A percentile compares a stretch with the other conserved stretches of the same genome.
phyloP scores from a whole-genome alignment of 23 tunicate species.

The Halocynthia aurantium region DNA sequence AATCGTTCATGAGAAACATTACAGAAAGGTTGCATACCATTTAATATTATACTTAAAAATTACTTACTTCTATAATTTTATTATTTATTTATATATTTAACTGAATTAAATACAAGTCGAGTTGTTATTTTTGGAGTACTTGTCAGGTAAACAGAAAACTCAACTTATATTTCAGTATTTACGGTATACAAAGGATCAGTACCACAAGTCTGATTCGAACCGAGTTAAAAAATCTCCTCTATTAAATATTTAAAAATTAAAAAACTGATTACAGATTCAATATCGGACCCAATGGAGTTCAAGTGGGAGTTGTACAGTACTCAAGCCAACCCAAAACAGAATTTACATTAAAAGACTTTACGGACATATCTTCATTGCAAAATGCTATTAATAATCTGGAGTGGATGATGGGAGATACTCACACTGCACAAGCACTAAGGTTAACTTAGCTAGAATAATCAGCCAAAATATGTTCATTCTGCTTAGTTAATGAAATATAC shows the following conservation, averaged over 20 bases:
- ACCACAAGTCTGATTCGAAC: too few species aligned
- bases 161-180: too few species aligned
- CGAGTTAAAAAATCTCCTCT: too few species aligned
- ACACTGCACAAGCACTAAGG: slow-evolving; percentile 27
- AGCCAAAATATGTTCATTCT: slow-evolving; percentile 6
- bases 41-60: too few species aligned
- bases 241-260: too few species aligned
- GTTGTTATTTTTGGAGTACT: too few species aligned
- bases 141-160: too few species aligned
- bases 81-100: too few species aligned
- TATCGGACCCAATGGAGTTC: slow-evolving; percentile 50
- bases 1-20: slow-evolving; percentile 67
- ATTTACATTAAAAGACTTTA: slow-evolving; percentile 50
- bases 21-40: slow-evolving; percentile 19
- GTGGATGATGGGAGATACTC: slow-evolving; percentile 78
- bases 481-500: background rate
- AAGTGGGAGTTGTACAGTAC: slow-evolving; percentile 77
- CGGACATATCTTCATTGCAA: slow-evolving; percentile 34
- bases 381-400: slow-evolving; percentile 39
- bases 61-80: too few species aligned
- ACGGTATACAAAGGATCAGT: too few species aligned
- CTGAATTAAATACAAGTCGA: too few species aligned
- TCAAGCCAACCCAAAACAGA: slow-evolving; percentile 46
- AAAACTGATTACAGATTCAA: slow-evolving; percentile 31
- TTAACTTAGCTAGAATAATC: slow-evolving; percentile 33